phyloP scores from a whole-genome alignment of 2,113 vertebrate genomes.

The Lophotis ruficrista region DNA sequence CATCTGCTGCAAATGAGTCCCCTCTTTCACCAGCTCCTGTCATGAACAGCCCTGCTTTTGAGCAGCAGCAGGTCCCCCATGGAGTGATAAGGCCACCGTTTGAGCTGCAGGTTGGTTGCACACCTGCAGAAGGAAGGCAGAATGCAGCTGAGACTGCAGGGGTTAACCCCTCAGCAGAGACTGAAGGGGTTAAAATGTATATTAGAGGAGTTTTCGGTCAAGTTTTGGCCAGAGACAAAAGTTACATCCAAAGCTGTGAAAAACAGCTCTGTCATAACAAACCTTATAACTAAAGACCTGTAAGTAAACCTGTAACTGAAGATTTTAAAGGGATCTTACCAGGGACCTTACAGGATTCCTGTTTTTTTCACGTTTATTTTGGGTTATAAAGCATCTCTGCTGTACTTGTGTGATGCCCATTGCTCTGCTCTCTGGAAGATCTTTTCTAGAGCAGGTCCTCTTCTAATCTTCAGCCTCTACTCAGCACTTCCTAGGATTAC shows the following conservation, averaged over 20 bases:
- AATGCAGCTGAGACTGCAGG: background rate
- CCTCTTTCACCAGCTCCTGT: background rate
- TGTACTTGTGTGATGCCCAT: background rate
- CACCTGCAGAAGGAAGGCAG: background rate
- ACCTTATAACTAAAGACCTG: background rate
- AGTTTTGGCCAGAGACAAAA: background rate
- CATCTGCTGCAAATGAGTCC: background rate
- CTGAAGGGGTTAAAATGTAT: background rate
- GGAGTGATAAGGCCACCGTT: accelerated
- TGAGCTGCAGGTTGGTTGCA: background rate
- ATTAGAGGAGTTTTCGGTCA: background rate
- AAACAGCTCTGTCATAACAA: background rate
- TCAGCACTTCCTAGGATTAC: background rate
- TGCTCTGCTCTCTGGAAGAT: background rate
- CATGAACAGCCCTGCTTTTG: background rate
- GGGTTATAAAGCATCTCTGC: background rate
- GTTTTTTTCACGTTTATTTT: background rate
- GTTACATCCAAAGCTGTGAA: background rate
- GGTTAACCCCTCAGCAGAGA: too few species aligned
- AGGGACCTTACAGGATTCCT: background rate
- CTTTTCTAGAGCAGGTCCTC: background rate
- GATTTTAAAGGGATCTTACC: background rate
- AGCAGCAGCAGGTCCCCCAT: background rate
- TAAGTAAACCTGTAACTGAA: background rate
- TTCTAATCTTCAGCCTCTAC: background rate